Percentiles rank a stretch among this genome's conserved stretches.
Evolutionary conservation across 2,888 invertebrate genomes (phyloP).

Genomic region (Monochamus alternatus): DNA sequence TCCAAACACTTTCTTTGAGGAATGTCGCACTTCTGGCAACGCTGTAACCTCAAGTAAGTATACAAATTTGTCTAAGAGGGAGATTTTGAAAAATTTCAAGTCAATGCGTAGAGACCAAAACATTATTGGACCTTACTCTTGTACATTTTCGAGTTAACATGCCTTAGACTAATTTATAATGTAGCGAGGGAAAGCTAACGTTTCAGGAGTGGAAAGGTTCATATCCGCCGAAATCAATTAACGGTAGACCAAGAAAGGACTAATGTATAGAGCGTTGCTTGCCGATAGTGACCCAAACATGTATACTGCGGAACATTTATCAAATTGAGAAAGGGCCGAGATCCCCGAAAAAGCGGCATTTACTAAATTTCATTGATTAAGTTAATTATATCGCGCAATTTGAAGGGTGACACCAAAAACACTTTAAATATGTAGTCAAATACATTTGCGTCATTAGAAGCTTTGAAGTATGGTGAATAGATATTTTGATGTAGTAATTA

Average conservation of each 20-base stretch:
- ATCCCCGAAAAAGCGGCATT: background rate
- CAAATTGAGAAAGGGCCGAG: conserved; percentile 19
- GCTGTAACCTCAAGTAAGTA: no score
- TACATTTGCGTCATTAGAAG: no score
- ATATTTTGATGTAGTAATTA: no score
- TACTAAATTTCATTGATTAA: background rate
- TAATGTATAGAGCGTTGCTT: conserved; percentile 4
- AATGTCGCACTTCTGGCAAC: no score
- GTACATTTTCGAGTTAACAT: background rate
- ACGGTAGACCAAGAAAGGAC: conserved; percentile 18
- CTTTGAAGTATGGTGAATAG: no score
- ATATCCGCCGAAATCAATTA: conserved; percentile 17
- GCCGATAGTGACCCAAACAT: conserved; percentile 5
- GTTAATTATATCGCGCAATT: background rate
- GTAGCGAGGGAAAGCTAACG: background rate
- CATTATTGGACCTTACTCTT: background rate
- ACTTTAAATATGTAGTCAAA: no score
- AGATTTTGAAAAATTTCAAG: no score
- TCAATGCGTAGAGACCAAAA: no score
- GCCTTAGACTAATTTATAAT: background rate
- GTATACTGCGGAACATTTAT: conserved; percentile 14
- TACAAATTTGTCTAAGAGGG: no score
- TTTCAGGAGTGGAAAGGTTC: conserved; percentile 4
- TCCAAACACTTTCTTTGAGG: no score
- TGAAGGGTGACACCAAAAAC: no score